Conservation (phyloP, 2,113 vertebrate species). For the Spheniscus mendiculus region DNA sequence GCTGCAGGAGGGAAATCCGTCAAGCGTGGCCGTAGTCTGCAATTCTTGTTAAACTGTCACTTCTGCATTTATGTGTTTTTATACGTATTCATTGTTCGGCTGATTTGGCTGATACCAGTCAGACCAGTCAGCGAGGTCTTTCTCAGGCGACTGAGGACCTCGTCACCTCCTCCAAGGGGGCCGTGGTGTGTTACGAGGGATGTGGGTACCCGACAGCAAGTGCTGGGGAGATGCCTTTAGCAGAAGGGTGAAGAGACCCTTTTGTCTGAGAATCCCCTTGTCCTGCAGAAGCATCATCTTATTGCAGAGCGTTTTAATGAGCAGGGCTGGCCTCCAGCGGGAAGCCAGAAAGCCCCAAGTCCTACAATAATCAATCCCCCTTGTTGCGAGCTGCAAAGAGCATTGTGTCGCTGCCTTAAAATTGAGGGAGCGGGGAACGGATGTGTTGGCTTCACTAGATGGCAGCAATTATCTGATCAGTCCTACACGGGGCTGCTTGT, state of each 20-base stretch:
- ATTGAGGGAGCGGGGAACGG: neutral
- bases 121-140: neutral
- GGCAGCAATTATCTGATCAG: slow-evolving; percentile 44
- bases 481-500: neutral
- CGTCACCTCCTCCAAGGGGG: fast-evolving
- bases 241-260: neutral
- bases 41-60: fast-evolving
- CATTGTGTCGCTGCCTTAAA: fast-evolving
- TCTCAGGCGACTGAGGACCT: fast-evolving
- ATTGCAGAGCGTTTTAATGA: fast-evolving
- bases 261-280: neutral
- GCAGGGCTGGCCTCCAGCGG: neutral
- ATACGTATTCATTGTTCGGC: fast-evolving
- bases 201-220: neutral
- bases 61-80: fast-evolving
- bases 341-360: neutral
- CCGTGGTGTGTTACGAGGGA: neutral
- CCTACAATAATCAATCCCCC: fast-evolving
- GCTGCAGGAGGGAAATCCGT: fast-evolving
- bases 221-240: neutral
- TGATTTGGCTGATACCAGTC: neutral
- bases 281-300: neutral
- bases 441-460: slow-evolving; percentile 20
- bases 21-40: fast-evolving
- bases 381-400: neutral